A percentile compares a stretch with the other conserved stretches of the same genome.
Conservation (phyloP, 2,888 invertebrate species). For the Morpho helenor region DNA sequence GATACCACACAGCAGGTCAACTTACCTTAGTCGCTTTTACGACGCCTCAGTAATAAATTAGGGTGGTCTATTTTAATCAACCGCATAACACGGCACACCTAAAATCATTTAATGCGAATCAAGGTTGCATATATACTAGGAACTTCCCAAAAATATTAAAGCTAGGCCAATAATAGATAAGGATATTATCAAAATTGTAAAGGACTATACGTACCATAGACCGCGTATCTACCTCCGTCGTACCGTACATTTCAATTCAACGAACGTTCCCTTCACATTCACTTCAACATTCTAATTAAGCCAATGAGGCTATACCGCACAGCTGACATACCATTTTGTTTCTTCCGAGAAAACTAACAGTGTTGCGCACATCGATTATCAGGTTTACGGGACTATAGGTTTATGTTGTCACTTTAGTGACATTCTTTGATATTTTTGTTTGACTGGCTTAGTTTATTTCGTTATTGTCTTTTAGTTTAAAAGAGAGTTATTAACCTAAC, state of each 20-base stretch:
- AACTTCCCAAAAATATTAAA: too few relatives aligned
- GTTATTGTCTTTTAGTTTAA: neutral
- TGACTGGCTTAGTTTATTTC: neutral
- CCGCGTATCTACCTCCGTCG: neutral
- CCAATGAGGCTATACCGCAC: slow-evolving; percentile 6
- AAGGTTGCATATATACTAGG: too few relatives aligned
- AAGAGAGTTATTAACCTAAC: too few relatives aligned
- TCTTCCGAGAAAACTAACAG: slow-evolving; percentile 26
- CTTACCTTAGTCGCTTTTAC: too few relatives aligned
- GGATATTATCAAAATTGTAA: too few relatives aligned
- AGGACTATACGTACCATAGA: neutral
- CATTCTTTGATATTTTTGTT: neutral
- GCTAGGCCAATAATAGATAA: too few relatives aligned
- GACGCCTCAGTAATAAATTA: too few relatives aligned
- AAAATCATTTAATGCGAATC: too few relatives aligned
- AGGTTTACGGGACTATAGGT: slow-evolving; percentile 10
- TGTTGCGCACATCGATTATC: slow-evolving; percentile 32
- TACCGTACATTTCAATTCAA: slow-evolving; percentile 17
- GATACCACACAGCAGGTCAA: too few relatives aligned
- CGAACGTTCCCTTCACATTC: slow-evolving; percentile 17
- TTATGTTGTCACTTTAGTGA: slow-evolving; percentile 3
- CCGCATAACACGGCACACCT: too few relatives aligned
- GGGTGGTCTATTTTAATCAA: too few relatives aligned
- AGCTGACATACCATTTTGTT: slow-evolving; percentile 20
- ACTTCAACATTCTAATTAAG: slow-evolving; percentile 24